Conservation (phyloP, 2,888 invertebrate genomes). For the Parapristionchus giblindavisi region DNA sequence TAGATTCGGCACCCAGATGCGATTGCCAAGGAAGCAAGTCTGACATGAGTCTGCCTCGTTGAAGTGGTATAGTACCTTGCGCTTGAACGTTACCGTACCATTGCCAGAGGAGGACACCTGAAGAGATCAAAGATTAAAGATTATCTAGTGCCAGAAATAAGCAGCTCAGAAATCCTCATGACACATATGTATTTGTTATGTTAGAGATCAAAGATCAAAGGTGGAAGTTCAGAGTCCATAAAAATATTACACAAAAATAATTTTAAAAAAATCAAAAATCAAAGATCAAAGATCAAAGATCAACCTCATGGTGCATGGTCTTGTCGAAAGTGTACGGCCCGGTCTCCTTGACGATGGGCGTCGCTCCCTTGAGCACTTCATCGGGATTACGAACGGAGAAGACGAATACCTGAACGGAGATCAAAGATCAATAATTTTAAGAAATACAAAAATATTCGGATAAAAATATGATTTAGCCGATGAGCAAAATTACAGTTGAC, state of each 20-base stretch:
- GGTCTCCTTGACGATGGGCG: slow-evolving; percentile 58
- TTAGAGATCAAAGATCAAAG: neutral
- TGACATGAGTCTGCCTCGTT: slow-evolving; percentile 64
- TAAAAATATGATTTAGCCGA: neutral
- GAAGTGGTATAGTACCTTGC: slow-evolving; percentile 55
- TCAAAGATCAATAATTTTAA: neutral
- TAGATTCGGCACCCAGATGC: slow-evolving; percentile 65
- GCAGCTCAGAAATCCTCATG: too few species aligned
- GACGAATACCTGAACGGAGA: slow-evolving; percentile 53
- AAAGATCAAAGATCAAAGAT: neutral
- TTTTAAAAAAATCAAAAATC: slow-evolving; percentile 2
- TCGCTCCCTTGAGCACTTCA: slow-evolving; percentile 64
- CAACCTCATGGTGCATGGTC: slow-evolving; percentile 60
- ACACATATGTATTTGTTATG: too few species aligned
- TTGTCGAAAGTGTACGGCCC: slow-evolving; percentile 69
- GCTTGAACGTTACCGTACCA: slow-evolving; percentile 61
- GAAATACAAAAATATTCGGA: neutral
- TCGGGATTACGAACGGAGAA: slow-evolving; percentile 69
- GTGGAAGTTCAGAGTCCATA: neutral
- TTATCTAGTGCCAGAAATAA: neutral
- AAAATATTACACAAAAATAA: neutral
- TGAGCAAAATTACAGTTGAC: neutral
- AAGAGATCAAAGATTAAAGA: slow-evolving; percentile 27
- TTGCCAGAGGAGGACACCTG: slow-evolving; percentile 58
- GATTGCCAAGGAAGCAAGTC: slow-evolving; percentile 65